Conservation (phyloP, 2,113 vertebrate species). For the Phyllostomus hastatus region DNA sequence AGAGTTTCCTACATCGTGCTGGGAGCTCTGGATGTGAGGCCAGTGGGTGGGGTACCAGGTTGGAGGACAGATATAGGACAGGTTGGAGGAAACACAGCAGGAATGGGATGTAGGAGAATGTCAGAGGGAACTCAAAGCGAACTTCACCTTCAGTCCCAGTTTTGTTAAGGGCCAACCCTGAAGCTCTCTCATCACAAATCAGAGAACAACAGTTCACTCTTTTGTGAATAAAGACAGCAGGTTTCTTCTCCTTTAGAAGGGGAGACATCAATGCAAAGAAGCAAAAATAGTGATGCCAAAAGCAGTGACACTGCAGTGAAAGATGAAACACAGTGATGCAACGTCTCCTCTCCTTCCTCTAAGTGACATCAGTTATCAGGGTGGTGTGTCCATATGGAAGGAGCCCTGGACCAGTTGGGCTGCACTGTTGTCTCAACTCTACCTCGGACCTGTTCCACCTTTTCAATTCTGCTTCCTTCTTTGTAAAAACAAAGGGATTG, state of each 20-base stretch:
- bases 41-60: not conserved
- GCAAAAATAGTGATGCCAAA: not conserved
- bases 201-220: not conserved
- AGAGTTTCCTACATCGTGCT: not conserved
- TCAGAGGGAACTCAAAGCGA: not conserved
- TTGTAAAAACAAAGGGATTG: not conserved
- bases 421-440: not conserved
- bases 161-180: not conserved
- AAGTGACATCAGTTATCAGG: not conserved
- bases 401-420: not conserved
- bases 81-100: not conserved
- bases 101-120: not conserved
- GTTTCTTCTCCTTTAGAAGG: not conserved
- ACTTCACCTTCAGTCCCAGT: not conserved
- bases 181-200: constrained; percentile 5
- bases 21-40: not conserved
- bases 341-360: not conserved
- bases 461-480: not conserved
- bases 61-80: not conserved
- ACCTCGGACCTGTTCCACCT: not conserved
- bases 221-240: not conserved
- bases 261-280: not conserved
- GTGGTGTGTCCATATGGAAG: accelerated
- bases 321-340: not conserved
- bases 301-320: not conserved